Base-by-base conservation (phyloP, 2,797 vertebrate genomes). In the Gouania willdenowi region DNA sequence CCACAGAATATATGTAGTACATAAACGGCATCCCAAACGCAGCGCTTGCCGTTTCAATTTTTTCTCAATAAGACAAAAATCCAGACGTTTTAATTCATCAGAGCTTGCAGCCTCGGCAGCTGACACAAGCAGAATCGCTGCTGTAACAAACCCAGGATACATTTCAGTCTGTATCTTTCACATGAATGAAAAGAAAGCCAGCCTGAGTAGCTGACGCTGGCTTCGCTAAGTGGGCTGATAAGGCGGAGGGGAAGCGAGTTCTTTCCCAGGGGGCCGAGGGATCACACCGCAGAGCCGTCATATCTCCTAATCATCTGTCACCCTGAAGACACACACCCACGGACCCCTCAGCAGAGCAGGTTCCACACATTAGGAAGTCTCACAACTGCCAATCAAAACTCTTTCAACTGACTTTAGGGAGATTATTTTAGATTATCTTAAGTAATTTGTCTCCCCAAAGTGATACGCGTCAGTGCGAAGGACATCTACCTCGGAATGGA, bases 221-320 rank as follows among this genome's bases (percentile, higher is more conserved):
- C 31, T 24, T 38, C 38, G 41, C 50, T 47, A 44, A 47, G 53
- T 48, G 47, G 44, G 40, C 36, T 45, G 65, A 54, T 47, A 58
- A 64, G 35, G 26, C 9, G 17, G 30, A 39, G 28, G 25, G 33
- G 33, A 36, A 40, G 48, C 20, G 5, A 22, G 8, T 28, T 1
- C 22, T 36, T 46, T 66, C 63, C 59, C 56, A 56, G 11, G 56
- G 41, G 56, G 41, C 41, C 14, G 9, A 36, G 45, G 20, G 8
- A 41, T 29, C 40, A 16, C 52, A 50, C 45, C 29, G 37, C 37
- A 41, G 40, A 11, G 37, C n/a, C 26, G 37, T 63, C 29, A 52
- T 63, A 58, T 69, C 43, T 59, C 49, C 55, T 63, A 51, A 72
- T 72, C 52, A 49, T 61, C 46, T 41, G 58, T 69, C 67, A 59